phyloP scores from a whole-genome alignment of 2,113 vertebrate genomes.

The Oncorhynchus clarkii region DNA sequence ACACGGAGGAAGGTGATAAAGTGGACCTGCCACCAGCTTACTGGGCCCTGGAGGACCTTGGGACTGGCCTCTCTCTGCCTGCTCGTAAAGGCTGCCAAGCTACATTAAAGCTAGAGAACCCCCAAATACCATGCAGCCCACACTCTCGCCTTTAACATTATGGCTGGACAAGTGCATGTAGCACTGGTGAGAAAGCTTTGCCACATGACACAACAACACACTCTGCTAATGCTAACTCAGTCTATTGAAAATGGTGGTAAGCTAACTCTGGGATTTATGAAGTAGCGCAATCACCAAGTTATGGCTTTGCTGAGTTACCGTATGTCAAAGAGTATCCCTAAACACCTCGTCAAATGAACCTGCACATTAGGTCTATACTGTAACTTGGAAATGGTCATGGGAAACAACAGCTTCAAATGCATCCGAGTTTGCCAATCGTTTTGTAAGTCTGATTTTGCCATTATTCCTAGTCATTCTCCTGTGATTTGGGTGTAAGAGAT shows the following conservation, averaged over 20 bases:
- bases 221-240: no score
- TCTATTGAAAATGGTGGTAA: no score
- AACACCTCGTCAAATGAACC: no score
- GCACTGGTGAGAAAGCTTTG: background rate
- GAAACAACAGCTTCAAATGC: background rate
- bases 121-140: background rate
- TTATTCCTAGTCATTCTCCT: constrained; percentile 25
- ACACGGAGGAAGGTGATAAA: constrained; percentile 51
- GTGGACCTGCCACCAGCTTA: constrained; percentile 56
- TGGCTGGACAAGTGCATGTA: background rate
- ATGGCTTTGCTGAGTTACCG: no score
- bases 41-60: constrained; percentile 47
- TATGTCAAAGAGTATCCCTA: no score
- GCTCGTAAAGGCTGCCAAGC: constrained; percentile 26
- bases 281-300: no score
- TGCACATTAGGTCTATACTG: no score
- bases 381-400: no score
- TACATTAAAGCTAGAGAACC: constrained; percentile 17
- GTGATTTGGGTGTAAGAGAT: constrained; percentile 17
- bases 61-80: constrained; percentile 38
- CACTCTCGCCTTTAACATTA: background rate
- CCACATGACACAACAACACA: background rate
- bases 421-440: background rate
- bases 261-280: no score
- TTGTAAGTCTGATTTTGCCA: constrained; percentile 19